Conservation (phyloP, 2,797 vertebrate species). For the Phrynocephalus vlangalii region DNA sequence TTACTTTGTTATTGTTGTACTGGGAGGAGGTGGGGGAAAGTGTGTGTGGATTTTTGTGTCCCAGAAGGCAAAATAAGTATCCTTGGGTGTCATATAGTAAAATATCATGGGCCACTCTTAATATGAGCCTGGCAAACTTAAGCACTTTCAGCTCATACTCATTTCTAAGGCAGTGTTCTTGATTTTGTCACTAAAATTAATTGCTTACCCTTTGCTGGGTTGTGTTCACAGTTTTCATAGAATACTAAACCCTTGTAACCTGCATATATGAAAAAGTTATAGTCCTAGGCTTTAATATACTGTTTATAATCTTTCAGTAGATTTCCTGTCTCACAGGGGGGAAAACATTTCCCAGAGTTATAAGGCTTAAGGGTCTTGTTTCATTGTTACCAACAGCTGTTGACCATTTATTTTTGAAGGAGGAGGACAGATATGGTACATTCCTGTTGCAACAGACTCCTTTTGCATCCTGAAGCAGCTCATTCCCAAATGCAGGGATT, state of each 20-base stretch:
- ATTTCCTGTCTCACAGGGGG: conserved; percentile 5
- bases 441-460: not conserved
- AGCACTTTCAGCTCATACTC: not conserved
- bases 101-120: not conserved
- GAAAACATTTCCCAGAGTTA: not conserved
- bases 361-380: conserved; percentile 20
- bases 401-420: conserved; percentile 12
- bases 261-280: conserved; percentile 21
- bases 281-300: conserved; percentile 18
- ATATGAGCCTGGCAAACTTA: not conserved
- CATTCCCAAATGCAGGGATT: not conserved
- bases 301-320: conserved; percentile 24
- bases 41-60: not conserved
- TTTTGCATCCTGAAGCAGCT: not conserved
- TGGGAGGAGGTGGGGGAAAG: not conserved
- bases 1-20: not conserved
- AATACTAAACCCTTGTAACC: conserved; percentile 16
- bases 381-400: conserved; percentile 20
- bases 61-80: not conserved
- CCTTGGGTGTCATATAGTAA: not conserved
- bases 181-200: not conserved
- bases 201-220: conserved; percentile 14
- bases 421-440: not conserved
- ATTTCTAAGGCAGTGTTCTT: not conserved
- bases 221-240: not conserved